Evolutionary conservation across 2,797 vertebrate species (phyloP).

Genomic region (Myiothlypis chrysogaster): DNA sequence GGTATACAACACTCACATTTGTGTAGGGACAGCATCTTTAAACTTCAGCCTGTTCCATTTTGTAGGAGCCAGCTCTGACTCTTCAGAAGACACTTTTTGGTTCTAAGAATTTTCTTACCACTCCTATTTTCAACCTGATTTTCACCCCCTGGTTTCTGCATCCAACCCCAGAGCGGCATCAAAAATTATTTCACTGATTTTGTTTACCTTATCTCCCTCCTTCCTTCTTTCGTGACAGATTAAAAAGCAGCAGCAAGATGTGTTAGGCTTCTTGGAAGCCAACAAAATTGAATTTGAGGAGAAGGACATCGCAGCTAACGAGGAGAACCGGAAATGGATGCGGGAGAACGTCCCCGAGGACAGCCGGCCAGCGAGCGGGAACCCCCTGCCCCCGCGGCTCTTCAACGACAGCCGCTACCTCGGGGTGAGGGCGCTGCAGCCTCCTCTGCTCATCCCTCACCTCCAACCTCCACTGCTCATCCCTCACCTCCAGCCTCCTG

Average conservation of each 20-base stretch:
- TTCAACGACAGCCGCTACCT: slow-evolving; percentile 91
- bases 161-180: accelerated
- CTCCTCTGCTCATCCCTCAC: not conserved
- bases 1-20: not conserved
- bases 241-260: slow-evolving; percentile 97
- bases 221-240: slow-evolving; percentile 76
- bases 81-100: not conserved
- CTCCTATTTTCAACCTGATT: not conserved
- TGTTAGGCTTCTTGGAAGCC: slow-evolving; percentile 88
- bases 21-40: not conserved
- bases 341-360: slow-evolving; percentile 92
- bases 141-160: not conserved
- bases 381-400: slow-evolving; percentile 93
- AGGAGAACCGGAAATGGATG: slow-evolving; percentile 96
- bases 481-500: not conserved
- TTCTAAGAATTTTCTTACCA: not conserved
- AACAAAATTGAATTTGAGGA: slow-evolving; percentile 96
- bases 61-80: not conserved
- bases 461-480: not conserved
- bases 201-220: not conserved
- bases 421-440: slow-evolving; percentile 81
- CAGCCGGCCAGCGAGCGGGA: slow-evolving; percentile 84
- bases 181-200: not conserved
- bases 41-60: not conserved
- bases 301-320: slow-evolving; percentile 92